Evolutionary conservation across 2,888 invertebrate species (phyloP), one percentile per base, ranked within the genome.

Genomic region (Operophtera brumata): DNA sequence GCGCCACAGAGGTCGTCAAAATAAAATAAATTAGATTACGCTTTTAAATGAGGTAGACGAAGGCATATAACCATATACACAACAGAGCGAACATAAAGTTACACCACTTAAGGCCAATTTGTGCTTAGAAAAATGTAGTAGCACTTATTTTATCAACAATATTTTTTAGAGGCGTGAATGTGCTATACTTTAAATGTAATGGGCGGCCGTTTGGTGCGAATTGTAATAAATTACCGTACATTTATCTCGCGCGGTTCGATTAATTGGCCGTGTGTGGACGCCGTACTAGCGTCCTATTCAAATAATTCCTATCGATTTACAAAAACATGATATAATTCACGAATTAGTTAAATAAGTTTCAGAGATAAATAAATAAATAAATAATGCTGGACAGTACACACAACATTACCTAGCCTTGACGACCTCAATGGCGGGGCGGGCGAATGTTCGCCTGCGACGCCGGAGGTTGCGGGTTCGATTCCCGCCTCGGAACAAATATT

Each of bases 161-260:
- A 74, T 67, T 77, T 68, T 69, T 66, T 68, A 67, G 65, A 75
- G 71, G 75, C 76, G 75, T 67, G 73, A 82, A 80, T 75, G 75
- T 76, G 81, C 80, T 75, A 82, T 84, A 82, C 82, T 84, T 86
- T 80, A 82, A 80, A 78, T 72, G 78, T 82, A 85, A 85, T 82
- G 80, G 70, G 64, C 75, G 78, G 80, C 75, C 74, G 77, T 74
- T 78, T 67, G 75, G 72, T 66, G 71, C 72, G 75, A 78, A 80
- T 79, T 73, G 77, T 79, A 80, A 84, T 83, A 82, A 82, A 86
- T 86, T 80, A 81, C 81, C 68, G 77, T 73, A 75, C 86, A 84
- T 86, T 84, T 83, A 84, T 84, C 79, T 78, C 78, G 64, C 71
- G 70, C 70, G 75, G 76, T 69, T 73, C 79, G 79, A 80, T 82